Conservation (phyloP, 2,888 invertebrate species). For the Steinernema hermaphroditum region DNA sequence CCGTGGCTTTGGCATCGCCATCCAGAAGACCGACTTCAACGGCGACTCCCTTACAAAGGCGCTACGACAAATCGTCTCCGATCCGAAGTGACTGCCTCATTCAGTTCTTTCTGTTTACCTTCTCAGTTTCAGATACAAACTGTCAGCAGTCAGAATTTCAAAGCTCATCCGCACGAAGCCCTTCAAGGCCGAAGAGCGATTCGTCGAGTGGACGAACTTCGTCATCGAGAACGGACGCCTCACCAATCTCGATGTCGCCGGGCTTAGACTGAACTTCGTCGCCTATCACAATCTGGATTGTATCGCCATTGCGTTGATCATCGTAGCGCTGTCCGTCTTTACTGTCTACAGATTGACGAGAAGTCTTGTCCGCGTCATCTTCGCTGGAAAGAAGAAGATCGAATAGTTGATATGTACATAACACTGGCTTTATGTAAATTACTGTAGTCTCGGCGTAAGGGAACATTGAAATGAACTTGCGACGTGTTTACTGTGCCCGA, state of each 20-base stretch:
- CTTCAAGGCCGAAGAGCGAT: constrained; percentile 26
- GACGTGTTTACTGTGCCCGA: no score
- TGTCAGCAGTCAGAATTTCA: constrained; percentile 3
- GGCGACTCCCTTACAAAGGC: background rate
- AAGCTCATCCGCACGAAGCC: constrained; percentile 27
- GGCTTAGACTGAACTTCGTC: background rate
- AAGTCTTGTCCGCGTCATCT: no score
- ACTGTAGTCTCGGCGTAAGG: no score
- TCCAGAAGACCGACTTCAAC: constrained; percentile 29
- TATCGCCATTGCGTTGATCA: background rate
- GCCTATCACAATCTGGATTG: constrained; percentile 1
- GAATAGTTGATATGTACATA: no score
- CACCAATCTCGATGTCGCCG: constrained; percentile 21
- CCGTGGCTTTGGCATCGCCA: constrained; percentile 49
- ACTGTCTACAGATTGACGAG: background rate
- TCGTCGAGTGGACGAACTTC: constrained; percentile 28
- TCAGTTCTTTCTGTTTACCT: background rate
- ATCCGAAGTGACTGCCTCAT: constrained; percentile 17
- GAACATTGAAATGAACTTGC: no score
- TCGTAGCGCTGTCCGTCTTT: background rate
- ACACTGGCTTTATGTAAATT: no score
- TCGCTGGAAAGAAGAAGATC: no score
- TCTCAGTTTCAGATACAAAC: constrained; percentile 13
- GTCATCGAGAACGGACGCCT: constrained; percentile 20
- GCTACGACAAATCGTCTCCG: background rate